A percentile compares a stretch with the other conserved stretches of the same genome.
phyloP scores from a whole-genome alignment of 2,113 vertebrate species.

The Chunga burmeisteri region DNA sequence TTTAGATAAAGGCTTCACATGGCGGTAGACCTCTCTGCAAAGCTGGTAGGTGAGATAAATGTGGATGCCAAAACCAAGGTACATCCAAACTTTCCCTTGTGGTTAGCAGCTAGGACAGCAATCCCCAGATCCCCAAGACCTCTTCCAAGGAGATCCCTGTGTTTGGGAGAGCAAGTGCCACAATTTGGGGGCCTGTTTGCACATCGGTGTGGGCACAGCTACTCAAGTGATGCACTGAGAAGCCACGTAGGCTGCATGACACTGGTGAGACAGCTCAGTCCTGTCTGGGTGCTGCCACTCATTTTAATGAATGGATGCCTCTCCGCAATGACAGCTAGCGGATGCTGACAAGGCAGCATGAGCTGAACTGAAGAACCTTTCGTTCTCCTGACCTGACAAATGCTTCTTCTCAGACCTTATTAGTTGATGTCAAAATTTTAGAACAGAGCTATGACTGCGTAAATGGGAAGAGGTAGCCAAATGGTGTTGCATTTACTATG shows the following conservation, averaged over 20 bases:
- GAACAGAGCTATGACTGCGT: neutral
- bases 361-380: neutral
- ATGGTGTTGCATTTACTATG: neutral
- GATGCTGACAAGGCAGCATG: neutral
- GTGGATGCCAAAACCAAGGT: neutral
- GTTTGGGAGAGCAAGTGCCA: neutral
- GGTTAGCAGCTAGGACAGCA: neutral
- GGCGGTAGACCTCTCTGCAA: neutral
- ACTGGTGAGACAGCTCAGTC: neutral
- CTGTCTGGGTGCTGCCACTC: neutral
- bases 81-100: accelerated
- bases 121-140: neutral
- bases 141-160: neutral
- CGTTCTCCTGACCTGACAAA: neutral
- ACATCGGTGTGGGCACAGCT: neutral
- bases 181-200: neutral
- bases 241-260: neutral
- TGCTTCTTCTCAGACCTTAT: neutral
- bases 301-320: neutral
- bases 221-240: neutral
- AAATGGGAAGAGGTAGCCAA: neutral
- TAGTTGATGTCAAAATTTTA: neutral
- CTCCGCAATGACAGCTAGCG: neutral
- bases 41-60: neutral
- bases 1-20: neutral